Evolutionary conservation across 2,888 invertebrate species (phyloP), one percentile per base, ranked within the genome.

Genomic region (Teleogryllus oceanicus): DNA sequence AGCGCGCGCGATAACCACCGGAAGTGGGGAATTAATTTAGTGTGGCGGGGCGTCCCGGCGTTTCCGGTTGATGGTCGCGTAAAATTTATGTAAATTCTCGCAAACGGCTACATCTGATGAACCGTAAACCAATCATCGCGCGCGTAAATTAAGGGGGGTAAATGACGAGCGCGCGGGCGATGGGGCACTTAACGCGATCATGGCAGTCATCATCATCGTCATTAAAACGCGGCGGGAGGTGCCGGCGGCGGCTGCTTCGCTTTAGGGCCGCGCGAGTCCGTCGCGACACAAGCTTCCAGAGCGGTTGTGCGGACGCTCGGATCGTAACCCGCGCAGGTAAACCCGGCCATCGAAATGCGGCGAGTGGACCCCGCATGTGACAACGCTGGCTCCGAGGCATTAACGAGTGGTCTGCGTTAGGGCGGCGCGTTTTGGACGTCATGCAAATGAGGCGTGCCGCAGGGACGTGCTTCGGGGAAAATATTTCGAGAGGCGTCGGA

Each of bases 91-190:
- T 62, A 62, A 62, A 62, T 62, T 62, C n/a, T 11, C 16, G 62
- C 62, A 62, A 62, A 62, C 62, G 62, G 62, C 62, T 62, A 62
- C 62, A 62, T 62, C 62, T 62, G 62, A 62, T 62, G 62, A 62
- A 62, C 62, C 62, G 62, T 62, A 62, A 62, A 62, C 62, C 62
- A 62, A 62, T 62, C 62, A 62, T 62, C 62, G 62, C 62, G 62
- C 62, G 13, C 62, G 62, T 62, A 62, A 62, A 62, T 62, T 62
- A 62, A 62, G 62, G 62, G 37, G 62, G n/a, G 62, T 62, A 62
- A 62, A 62, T 62, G 62, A 13, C 62, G 62, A n/a, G 62, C 62
- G 62, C 37, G 62, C n/a, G 62, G 62, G 62, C 62, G 62, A 62
- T 62, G 62, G 62, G 37, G 62, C n/a, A 62, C 62, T 62, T 62